Evolutionary conservation across 2,113 vertebrate genomes (phyloP).

Genomic region (Epinephelus moara): DNA sequence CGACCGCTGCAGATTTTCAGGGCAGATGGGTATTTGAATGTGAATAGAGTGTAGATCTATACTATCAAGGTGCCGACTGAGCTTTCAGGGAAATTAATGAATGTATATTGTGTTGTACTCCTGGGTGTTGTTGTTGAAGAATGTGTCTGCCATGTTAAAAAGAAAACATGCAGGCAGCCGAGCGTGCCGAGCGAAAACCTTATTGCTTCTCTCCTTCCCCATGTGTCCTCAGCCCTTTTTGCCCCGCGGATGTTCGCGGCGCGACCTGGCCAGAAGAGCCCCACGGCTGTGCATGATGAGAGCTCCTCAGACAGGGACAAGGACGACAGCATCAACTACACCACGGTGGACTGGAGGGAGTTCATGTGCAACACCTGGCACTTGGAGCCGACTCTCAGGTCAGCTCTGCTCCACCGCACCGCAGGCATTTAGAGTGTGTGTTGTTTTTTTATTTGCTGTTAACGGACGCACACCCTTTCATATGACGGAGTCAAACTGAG

Average conservation of each 20-base stretch:
- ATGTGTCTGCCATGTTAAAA: conserved; percentile 29
- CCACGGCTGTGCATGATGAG: conserved; percentile 89
- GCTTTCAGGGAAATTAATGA: conserved; percentile 15
- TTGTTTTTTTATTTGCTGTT: background rate
- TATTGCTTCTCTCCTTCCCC: background rate
- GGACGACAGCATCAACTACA: conserved; percentile 92
- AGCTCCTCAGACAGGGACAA: conserved; percentile 85
- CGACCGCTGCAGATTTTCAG: background rate
- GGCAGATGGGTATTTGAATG: conserved; percentile 38
- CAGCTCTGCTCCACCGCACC: conserved; percentile 21
- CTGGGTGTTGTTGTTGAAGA: conserved; percentile 7
- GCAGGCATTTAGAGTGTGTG: background rate
- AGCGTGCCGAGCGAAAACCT: background rate
- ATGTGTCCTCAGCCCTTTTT: conserved; percentile 88
- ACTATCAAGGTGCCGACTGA: background rate
- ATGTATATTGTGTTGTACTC: background rate
- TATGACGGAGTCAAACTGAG: background rate
- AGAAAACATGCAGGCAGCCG: background rate
- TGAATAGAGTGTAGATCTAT: conserved; percentile 6
- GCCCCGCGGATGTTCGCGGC: conserved; percentile 91
- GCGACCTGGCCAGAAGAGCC: conserved; percentile 95
- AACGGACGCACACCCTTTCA: background rate
- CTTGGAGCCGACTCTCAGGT: conserved; percentile 97
- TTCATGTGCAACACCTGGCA: conserved; percentile 99
- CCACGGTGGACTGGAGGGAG: conserved; percentile 98